A percentile compares a stretch with the other conserved stretches of the same genome.
These are phyloP conservation scores for Drosophila yakuba DNA, from an alignment of 1,140 invertebrate genomes.

Conservation along the genomic window DNA sequence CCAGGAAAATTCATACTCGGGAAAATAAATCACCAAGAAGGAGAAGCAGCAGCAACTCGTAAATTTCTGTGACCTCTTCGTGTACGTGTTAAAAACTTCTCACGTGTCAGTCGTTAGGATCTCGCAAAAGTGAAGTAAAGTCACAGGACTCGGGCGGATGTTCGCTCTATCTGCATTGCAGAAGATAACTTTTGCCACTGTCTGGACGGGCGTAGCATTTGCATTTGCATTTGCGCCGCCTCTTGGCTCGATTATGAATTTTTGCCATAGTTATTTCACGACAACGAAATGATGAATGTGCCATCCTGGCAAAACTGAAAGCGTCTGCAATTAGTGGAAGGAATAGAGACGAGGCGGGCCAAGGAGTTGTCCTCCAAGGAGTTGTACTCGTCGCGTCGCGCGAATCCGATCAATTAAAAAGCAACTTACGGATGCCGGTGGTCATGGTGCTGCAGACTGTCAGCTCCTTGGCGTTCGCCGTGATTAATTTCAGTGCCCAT, in stretches of 20 bases:
- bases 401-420: slow-evolving; percentile 67
- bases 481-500: slow-evolving; percentile 75
- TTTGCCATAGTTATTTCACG: slow-evolving; percentile 11
- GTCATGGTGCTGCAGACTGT: slow-evolving; percentile 32
- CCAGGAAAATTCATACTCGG: slow-evolving; percentile 34
- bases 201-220: slow-evolving; percentile 54
- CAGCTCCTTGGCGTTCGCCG: slow-evolving; percentile 38
- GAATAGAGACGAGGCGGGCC: slow-evolving; percentile 11
- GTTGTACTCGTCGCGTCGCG: slow-evolving; percentile 10
- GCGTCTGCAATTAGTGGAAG: slow-evolving; percentile 67
- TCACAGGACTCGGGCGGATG: slow-evolving; percentile 43
- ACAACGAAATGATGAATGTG: slow-evolving; percentile 51
- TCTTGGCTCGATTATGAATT: slow-evolving; percentile 55
- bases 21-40: slow-evolving; percentile 61
- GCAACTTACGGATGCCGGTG: slow-evolving; percentile 49
- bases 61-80: slow-evolving; percentile 44
- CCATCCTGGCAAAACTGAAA: slow-evolving; percentile 13
- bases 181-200: slow-evolving; percentile 40
- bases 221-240: slow-evolving; percentile 42
- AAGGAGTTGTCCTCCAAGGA: slow-evolving; percentile 4
- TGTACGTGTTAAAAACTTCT: slow-evolving; percentile 69
- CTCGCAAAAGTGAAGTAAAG: slow-evolving; percentile 30
- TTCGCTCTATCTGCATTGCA: slow-evolving; percentile 70
- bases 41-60: slow-evolving; percentile 34
- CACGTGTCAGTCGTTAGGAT: slow-evolving; percentile 74